Percentiles rank a stretch among this genome's conserved stretches.
These are phyloP conservation scores for Tiliqua scincoides DNA, from an alignment of 2,113 vertebrate species.

Conservation along the genomic window DNA sequence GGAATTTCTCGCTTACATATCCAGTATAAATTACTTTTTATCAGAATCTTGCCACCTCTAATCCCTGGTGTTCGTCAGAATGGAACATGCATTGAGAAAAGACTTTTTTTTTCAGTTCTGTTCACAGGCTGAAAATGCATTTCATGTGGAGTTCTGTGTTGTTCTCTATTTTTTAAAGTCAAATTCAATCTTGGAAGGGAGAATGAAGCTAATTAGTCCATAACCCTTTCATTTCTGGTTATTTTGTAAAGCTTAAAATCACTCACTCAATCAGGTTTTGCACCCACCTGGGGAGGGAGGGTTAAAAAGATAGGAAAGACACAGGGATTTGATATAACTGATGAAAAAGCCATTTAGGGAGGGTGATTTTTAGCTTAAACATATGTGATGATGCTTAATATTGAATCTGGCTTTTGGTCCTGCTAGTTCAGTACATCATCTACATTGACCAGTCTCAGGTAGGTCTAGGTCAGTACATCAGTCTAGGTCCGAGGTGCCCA, in stretches of 20 bases:
- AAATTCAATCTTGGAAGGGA: not conserved
- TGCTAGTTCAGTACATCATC: no score
- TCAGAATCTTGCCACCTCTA: not conserved
- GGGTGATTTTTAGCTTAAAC: not conserved
- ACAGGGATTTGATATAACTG: not conserved
- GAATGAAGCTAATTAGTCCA: not conserved
- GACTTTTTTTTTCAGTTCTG: no score
- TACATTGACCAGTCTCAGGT: no score
- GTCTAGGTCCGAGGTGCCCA: no score
- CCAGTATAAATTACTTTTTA: not conserved
- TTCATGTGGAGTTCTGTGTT: not conserved
- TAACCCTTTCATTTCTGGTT: not conserved
- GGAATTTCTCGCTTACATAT: slow-evolving; percentile 11
- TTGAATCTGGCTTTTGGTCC: no score
- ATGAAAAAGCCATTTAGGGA: not conserved
- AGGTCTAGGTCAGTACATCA: no score
- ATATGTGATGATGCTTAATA: no score
- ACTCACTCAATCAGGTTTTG: not conserved
- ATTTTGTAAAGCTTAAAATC: not conserved
- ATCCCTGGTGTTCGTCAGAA: not conserved
- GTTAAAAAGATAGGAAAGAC: not conserved
- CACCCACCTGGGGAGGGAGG: not conserved
- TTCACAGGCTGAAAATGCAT: no score
- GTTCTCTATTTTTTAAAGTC: not conserved
- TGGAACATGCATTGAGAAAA: not conserved